Conservation (phyloP, 2,888 invertebrate genomes). For the Cantharis nigra region DNA sequence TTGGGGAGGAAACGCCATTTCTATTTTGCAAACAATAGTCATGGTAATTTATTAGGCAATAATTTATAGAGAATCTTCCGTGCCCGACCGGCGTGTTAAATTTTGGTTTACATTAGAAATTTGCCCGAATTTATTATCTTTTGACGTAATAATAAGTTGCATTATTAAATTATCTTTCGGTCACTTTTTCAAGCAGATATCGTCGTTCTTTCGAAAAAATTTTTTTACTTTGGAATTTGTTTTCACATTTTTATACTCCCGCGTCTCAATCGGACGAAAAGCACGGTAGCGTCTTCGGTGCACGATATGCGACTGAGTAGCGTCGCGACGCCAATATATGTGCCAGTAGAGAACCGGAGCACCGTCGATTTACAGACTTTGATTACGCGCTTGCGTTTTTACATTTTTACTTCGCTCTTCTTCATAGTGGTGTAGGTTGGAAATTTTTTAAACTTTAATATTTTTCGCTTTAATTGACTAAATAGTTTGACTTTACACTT, state of each 20-base stretch:
- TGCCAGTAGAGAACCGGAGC: slow-evolving; percentile 31
- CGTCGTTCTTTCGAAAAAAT: not conserved
- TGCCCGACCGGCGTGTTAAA: not conserved
- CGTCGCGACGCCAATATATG: slow-evolving; percentile 33
- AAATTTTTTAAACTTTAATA: not conserved
- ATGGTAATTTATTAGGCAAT: not conserved
- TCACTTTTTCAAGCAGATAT: not conserved
- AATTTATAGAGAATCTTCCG: not conserved
- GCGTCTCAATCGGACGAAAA: not conserved
- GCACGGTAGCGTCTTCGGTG: slow-evolving; percentile 9
- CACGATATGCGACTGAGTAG: slow-evolving; percentile 16
- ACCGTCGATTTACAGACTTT: slow-evolving; percentile 26
- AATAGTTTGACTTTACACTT: not conserved
- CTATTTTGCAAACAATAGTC: slow-evolving; percentile 1
- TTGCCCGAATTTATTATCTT: not conserved
- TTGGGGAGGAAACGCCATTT: not conserved
- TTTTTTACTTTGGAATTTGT: not conserved
- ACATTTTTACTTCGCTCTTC: slow-evolving; percentile 8
- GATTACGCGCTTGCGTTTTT: slow-evolving; percentile 31
- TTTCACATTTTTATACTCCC: slow-evolving; percentile 10
- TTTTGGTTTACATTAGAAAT: not conserved
- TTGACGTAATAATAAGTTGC: not conserved
- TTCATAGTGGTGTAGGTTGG: slow-evolving; percentile 28
- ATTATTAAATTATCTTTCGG: not conserved
- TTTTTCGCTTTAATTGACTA: not conserved